Evolutionary conservation across 2,113 vertebrate genomes (phyloP).

Genomic region (Microtus ochrogaster): DNA sequence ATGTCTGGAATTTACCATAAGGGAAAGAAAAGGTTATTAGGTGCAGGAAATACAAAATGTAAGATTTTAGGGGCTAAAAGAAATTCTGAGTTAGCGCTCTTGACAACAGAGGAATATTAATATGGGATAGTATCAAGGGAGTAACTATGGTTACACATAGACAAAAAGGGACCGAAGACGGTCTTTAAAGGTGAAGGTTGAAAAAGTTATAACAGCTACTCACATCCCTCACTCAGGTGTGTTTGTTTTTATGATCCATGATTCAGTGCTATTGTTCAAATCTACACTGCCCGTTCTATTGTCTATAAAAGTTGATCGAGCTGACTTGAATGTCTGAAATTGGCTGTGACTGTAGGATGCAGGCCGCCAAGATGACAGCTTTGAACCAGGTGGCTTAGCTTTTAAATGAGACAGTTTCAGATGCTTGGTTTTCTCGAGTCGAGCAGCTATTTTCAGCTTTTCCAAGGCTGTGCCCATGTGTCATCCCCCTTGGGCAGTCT

Average conservation of each 20-base stretch:
- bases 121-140: neutral
- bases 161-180: neutral
- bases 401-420: neutral
- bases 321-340: neutral
- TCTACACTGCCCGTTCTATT: neutral
- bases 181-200: neutral
- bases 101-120: neutral
- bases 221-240: neutral
- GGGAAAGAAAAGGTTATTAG: neutral
- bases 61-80: neutral
- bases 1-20: neutral
- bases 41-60: neutral
- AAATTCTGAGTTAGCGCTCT: slow-evolving; percentile 30
- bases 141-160: no score
- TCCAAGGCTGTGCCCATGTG: neutral
- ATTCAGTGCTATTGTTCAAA: neutral
- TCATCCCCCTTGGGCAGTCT: neutral
- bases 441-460: neutral
- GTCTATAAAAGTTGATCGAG: neutral
- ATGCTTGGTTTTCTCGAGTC: neutral
- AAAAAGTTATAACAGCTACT: neutral
- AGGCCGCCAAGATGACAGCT: neutral
- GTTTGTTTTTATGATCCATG: neutral
- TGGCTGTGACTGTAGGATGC: neutral
- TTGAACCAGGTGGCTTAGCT: neutral